Conservation (phyloP, 2,113 vertebrate genomes). For the Oreochromis aureus region DNA sequence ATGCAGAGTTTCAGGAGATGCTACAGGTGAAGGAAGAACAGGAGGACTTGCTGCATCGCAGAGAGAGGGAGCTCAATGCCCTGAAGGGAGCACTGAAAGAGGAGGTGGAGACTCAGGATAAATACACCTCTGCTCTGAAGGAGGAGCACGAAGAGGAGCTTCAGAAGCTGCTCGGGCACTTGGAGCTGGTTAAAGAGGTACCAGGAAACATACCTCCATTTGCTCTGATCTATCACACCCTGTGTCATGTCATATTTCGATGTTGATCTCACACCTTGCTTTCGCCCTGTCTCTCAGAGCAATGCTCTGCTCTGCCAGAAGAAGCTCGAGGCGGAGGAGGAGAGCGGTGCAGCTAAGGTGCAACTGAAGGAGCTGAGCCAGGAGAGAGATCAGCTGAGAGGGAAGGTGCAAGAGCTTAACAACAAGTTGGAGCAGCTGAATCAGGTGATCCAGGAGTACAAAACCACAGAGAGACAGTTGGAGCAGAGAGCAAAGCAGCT, state of each 20-base stretch:
- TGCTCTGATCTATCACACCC: not conserved
- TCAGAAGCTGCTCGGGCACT: slow-evolving; percentile 68
- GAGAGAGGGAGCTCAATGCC: slow-evolving; percentile 83
- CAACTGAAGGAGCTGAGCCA: slow-evolving; percentile 58
- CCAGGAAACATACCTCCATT: not conserved
- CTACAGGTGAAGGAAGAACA: slow-evolving; percentile 85
- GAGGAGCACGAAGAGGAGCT: slow-evolving; percentile 81
- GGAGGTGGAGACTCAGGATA: slow-evolving; percentile 88
- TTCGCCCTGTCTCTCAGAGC: slow-evolving; percentile 17
- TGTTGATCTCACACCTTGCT: not conserved
- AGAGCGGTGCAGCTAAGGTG: slow-evolving; percentile 8
- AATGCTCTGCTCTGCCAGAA: slow-evolving; percentile 41
- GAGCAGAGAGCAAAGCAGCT: slow-evolving; percentile 61
- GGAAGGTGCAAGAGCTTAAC: slow-evolving; percentile 52
- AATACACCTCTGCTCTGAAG: slow-evolving; percentile 83
- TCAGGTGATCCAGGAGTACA: slow-evolving; percentile 49
- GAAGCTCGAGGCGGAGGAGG: slow-evolving; percentile 45
- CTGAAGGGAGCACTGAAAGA: slow-evolving; percentile 90
- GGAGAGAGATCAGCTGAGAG: slow-evolving; percentile 60
- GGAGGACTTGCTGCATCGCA: slow-evolving; percentile 81
- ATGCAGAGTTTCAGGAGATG: slow-evolving; percentile 79
- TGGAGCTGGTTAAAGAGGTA: slow-evolving; percentile 81
- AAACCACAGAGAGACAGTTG: slow-evolving; percentile 54
- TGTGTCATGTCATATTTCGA: not conserved
- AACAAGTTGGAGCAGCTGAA: slow-evolving; percentile 62